These are phyloP conservation scores for Erebia aethiops DNA, from an alignment of 2,888 invertebrate species.

Conservation along the genomic window DNA sequence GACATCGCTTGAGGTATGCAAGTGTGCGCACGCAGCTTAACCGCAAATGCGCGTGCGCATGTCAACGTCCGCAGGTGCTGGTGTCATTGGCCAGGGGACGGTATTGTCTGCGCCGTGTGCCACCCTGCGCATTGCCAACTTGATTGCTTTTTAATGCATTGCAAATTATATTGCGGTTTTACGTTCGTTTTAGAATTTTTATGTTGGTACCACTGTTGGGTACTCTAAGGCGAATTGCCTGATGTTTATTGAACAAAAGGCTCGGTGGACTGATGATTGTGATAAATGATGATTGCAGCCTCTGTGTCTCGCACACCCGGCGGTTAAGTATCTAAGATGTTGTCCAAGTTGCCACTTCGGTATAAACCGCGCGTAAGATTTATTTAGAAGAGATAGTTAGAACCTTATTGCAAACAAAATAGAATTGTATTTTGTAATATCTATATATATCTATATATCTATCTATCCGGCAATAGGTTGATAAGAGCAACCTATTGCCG, in stretches of 20 bases:
- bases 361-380: neutral
- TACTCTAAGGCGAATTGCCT: neutral
- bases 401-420: too few species aligned
- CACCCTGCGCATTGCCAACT: slow-evolving; percentile 31
- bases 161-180: slow-evolving; percentile 32
- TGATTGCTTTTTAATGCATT: slow-evolving; percentile 41
- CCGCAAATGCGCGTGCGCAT: slow-evolving; percentile 59
- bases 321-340: neutral
- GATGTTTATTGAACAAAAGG: neutral
- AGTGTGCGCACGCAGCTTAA: slow-evolving; percentile 10
- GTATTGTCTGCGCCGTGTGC: slow-evolving; percentile 15
- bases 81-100: slow-evolving; percentile 64
- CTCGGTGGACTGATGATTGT: neutral
- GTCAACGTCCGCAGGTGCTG: slow-evolving; percentile 76
- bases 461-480: too few species aligned
- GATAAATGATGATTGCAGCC: neutral
- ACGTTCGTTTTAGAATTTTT: slow-evolving; percentile 20
- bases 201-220: slow-evolving; percentile 10
- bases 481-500: too few species aligned
- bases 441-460: rapidly evolving
- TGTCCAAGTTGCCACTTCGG: neutral
- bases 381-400: neutral
- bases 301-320: neutral
- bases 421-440: too few species aligned
- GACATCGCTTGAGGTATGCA: neutral